Base-by-base conservation (phyloP, 1,140 invertebrate species). In the Himalopsyche phryganea region DNA sequence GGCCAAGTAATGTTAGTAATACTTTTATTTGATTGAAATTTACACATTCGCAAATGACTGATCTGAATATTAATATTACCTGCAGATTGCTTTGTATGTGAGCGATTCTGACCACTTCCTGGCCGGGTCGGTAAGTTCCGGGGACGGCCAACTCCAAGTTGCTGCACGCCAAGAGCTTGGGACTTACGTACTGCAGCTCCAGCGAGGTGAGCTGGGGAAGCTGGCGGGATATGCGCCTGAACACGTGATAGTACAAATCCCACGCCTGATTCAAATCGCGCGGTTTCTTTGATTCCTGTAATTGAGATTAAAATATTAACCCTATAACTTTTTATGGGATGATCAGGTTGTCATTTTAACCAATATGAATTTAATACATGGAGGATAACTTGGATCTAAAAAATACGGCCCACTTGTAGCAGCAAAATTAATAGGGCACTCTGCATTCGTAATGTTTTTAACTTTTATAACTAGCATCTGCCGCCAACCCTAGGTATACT, bases 231-330 rank as follows among this genome's bases (percentile, higher is more conserved):
- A 99, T 98, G 50, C 94, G 84, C 44, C 96, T 82, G 71, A 98
- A 98, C 7, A 99, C 95, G 67, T 98, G 92, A 75, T 98, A 99
- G 72, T 99, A 99, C 0, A 98, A 76, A 71, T 99, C 97, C 98
- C 98, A 99, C 10, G 98, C 97, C 71, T 96, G 91, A 68, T 96
- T 97, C 17, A 99, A 76, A 67, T 98, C 94, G 50, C 93, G 83
- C 0, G 91, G 85, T 66, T 96, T 93, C 2, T 86, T 84, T 0
- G 90, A 90, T 13, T 84, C 76, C 78, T 80, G 58, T 14, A 52
- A 52, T 50, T 6, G n/a, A 46, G 1, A 18, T 23, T 23, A 46
- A 46, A 46, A 13, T n/a, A n/a, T n/a, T n/a, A n/a, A n/a, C n/a
- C n/a, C n/a, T n/a, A n/a, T n/a, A n/a, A n/a, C n/a, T n/a, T n/a